phyloP scores from a whole-genome alignment of 2,797 vertebrate species.

The Rhodeus uyekii region DNA sequence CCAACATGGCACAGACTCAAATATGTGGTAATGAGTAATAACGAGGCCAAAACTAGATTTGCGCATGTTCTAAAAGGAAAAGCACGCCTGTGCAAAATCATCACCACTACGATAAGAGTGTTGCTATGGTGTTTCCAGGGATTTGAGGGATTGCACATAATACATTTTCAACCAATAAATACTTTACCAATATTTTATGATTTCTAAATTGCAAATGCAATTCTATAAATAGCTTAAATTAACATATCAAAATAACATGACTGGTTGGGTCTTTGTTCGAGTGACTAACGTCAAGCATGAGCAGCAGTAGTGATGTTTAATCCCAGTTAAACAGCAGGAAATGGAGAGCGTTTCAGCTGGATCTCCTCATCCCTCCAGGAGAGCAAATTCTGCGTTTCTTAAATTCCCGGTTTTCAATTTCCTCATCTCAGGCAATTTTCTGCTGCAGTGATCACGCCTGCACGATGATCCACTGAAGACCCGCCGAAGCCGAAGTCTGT shows the following conservation, averaged over 20 bases:
- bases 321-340: neutral
- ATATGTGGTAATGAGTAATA: neutral
- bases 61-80: neutral
- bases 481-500: conserved; percentile 63
- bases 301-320: neutral
- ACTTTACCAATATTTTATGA: too few relatives aligned
- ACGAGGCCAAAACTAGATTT: neutral
- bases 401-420: conserved; percentile 39
- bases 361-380: conserved; percentile 19
- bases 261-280: too few relatives aligned
- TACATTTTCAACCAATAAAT: too few relatives aligned
- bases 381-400: conserved; percentile 44
- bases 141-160: neutral
- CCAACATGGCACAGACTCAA: conserved; percentile 2
- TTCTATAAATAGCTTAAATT: too few relatives aligned
- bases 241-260: too few relatives aligned
- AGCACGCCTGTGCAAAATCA: neutral
- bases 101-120: too few relatives aligned
- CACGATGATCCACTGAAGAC: conserved; percentile 69
- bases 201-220: too few relatives aligned
- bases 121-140: neutral
- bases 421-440: conserved; percentile 74
- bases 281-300: neutral
- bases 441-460: conserved; percentile 72
- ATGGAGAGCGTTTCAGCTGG: neutral